phyloP scores from a whole-genome alignment of 2,797 vertebrate species.

The Crypturellus tataupa region DNA sequence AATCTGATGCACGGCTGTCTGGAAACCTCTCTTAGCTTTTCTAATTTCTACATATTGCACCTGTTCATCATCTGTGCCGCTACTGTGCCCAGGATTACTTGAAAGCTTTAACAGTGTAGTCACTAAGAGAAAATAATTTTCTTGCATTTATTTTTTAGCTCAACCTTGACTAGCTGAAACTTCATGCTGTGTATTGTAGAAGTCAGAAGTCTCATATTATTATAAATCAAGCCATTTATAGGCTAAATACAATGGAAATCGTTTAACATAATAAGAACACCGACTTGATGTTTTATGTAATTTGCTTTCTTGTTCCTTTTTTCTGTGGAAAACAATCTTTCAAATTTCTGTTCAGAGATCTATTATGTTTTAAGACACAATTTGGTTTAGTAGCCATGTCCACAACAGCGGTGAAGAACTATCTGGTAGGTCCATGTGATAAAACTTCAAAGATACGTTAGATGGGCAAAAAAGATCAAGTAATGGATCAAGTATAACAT shows the following conservation, averaged over 20 bases:
- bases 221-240: neutral
- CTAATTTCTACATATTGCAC: fast-evolving
- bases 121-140: fast-evolving
- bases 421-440: fast-evolving
- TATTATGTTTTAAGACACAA: neutral
- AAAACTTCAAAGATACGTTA: neutral
- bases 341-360: neutral
- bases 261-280: neutral
- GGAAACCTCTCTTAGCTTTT: fast-evolving
- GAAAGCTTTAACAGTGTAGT: fast-evolving
- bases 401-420: neutral
- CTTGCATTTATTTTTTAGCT: neutral
- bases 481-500: neutral
- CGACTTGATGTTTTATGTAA: neutral
- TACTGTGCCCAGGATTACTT: neutral
- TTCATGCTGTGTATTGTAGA: neutral
- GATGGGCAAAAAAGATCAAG: no score
- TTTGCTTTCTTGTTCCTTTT: neutral
- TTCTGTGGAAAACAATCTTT: neutral
- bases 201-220: neutral
- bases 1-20: neutral
- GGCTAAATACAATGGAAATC: neutral
- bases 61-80: neutral
- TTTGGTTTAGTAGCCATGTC: fast-evolving
- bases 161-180: neutral